A percentile compares a stretch with the other conserved stretches of the same genome.
phyloP scores from a whole-genome alignment of 2,888 invertebrate genomes.

The Thereva nobilitata region DNA sequence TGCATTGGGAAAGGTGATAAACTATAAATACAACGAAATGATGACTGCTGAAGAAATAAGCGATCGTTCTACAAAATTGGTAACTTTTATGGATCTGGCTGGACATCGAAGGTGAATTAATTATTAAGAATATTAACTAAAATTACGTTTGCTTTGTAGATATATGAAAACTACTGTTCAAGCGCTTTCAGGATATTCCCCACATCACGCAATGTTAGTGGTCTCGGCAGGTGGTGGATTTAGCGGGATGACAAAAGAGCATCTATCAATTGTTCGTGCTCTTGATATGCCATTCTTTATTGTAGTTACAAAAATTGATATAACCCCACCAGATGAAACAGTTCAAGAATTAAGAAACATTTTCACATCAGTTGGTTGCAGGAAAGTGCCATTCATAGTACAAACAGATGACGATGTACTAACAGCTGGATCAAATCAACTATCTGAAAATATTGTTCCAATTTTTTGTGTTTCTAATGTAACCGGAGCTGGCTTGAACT shows the following conservation, averaged over 20 bases:
- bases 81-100: constrained; percentile 94
- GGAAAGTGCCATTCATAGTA: constrained; percentile 68
- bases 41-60: constrained; percentile 93
- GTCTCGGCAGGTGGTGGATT: constrained; percentile 81
- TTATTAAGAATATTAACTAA: not conserved
- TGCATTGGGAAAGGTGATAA: constrained; percentile 81
- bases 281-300: constrained; percentile 89
- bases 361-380: constrained; percentile 69
- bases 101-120: constrained; percentile 77
- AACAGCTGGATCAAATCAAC: constrained; percentile 69
- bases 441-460: constrained; percentile 69
- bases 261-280: constrained; percentile 81
- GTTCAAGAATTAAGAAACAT: constrained; percentile 65
- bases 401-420: constrained; percentile 73
- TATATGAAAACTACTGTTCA: constrained; percentile 94
- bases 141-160: constrained; percentile 37
- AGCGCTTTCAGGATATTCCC: constrained; percentile 90
- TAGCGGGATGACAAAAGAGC: constrained; percentile 85
- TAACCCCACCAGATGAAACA: constrained; percentile 66
- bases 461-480: constrained; percentile 92
- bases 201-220: constrained; percentile 88
- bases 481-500: constrained; percentile 79
- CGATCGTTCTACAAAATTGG: constrained; percentile 87
- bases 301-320: constrained; percentile 91
- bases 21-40: constrained; percentile 85